Evolutionary conservation across 2,888 invertebrate genomes (phyloP), one percentile per base, ranked within the genome.

Genomic region (Xanthorhoe designata): DNA sequence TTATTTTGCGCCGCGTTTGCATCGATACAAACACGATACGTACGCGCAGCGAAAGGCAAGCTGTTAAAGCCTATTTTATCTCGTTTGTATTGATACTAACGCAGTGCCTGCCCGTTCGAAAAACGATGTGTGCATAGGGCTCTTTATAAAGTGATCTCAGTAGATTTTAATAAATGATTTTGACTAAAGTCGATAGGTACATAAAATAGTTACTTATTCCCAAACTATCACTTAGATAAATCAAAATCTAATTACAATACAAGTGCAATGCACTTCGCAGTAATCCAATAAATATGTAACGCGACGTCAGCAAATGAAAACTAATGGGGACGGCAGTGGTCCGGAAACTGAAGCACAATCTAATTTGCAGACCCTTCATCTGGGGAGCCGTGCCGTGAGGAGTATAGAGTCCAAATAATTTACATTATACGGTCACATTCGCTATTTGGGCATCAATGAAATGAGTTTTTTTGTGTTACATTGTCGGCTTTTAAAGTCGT

Each of bases 251-350:
- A 57, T 60, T 58, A 15, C 32, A 15, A 13, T 32, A 15, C 15
- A 54, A 63, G 59, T 59, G 32, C 54, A 54, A 63, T 66, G 71
- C 71, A 73, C 71, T 73, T 61, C 15, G 38, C 35, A 55, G 57
- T 68, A 84, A 84, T 82, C 76, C 68, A 79, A 84, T 86, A 77
- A 83, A 71, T 71, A 72, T 66, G 66, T 82, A 87, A 85, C 81
- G 81, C 71, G 85, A 86, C 84, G 76, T 76, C 73, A 55, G 67
- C 85, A 88, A 91, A 91, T 91, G 90, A 89, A 89, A 90, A 91
- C 85, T 90, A 91, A 91, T 90, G 69, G 76, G 74, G 70, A 74
- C 71, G 70, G 53, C 85, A 78, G 75, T 75, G 82, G 76, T 75
- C 81, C 88, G 89, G 88, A 88, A 87, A 85, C 84, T 81, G 69